phyloP scores from a whole-genome alignment of 2,113 vertebrate genomes.

The Ursus arctos region DNA sequence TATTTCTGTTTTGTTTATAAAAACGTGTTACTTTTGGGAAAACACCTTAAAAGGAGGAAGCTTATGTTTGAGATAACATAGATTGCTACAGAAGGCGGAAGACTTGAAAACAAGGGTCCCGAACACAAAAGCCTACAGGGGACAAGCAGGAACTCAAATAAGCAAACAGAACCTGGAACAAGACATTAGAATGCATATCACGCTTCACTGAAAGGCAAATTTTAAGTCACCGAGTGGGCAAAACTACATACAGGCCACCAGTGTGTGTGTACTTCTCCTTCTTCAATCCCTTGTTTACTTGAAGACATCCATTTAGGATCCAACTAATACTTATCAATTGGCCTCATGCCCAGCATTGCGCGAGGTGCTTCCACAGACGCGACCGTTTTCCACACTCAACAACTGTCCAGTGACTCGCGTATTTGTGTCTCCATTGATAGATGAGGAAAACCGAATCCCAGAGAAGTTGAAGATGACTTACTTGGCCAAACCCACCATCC shows the following conservation, averaged over 20 bases:
- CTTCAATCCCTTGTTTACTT: background rate
- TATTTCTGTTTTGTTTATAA: slow-evolving; percentile 29
- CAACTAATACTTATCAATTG: background rate
- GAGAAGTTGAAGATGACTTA: slow-evolving; percentile 56
- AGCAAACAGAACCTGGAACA: background rate
- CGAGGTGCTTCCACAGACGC: background rate
- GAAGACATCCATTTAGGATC: background rate
- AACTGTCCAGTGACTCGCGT: background rate
- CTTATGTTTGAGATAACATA: background rate
- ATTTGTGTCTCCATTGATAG: background rate
- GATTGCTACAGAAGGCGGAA: background rate
- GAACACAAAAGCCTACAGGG: background rate
- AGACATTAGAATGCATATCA: background rate
- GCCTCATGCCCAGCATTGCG: background rate
- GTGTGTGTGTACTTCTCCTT: background rate
- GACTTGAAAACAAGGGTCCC: background rate
- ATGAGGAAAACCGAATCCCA: slow-evolving; percentile 46
- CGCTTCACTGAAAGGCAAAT: background rate
- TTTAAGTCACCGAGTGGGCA: background rate
- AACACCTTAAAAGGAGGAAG: slow-evolving; percentile 18
- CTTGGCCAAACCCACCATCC: background rate
- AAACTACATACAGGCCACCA: background rate
- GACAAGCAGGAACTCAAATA: background rate
- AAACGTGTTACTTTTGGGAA: slow-evolving; percentile 17
- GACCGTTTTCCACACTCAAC: background rate